A percentile compares a stretch with the other conserved stretches of the same genome.
Conservation (phyloP, 2,797 vertebrate genomes). For the Eptatretus atami region DNA sequence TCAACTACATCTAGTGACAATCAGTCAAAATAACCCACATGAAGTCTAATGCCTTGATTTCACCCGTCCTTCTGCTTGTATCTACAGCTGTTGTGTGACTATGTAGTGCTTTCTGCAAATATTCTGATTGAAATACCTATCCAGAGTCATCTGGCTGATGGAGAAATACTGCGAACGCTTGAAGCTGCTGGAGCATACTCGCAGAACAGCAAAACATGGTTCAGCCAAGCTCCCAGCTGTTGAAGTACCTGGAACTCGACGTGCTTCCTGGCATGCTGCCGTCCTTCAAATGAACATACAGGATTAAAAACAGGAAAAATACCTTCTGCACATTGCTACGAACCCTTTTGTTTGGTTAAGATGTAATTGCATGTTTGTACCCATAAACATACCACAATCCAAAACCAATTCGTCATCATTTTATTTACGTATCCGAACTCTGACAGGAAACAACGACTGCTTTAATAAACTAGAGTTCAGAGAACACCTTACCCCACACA, state of each 20-base stretch:
- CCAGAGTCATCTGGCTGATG: conserved; percentile 74
- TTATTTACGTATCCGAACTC: neutral
- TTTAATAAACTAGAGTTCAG: neutral
- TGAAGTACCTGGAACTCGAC: conserved; percentile 47
- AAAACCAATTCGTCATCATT: neutral
- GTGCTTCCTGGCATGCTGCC: conserved; percentile 49
- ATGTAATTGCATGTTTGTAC: too few species aligned
- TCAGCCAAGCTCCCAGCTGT: conserved; percentile 65
- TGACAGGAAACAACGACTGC: conserved; percentile 6
- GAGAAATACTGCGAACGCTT: conserved; percentile 82
- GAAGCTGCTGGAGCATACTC: conserved; percentile 41
- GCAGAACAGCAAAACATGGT: conserved; percentile 64
- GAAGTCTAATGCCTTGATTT: too few species aligned
- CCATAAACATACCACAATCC: too few species aligned
- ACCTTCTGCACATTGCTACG: neutral
- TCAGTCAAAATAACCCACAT: too few species aligned
- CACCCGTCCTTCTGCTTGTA: too few species aligned
- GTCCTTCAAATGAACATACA: conserved; percentile 23
- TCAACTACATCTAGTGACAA: too few species aligned
- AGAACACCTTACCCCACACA: neutral
- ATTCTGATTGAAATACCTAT: conserved; percentile 26
- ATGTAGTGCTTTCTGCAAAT: too few species aligned
- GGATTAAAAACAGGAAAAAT: neutral
- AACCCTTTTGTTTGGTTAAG: neutral
- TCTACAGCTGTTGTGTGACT: too few species aligned